Evolutionary conservation across 2,888 invertebrate genomes (phyloP).

Genomic region (Osmoderma eremita): DNA sequence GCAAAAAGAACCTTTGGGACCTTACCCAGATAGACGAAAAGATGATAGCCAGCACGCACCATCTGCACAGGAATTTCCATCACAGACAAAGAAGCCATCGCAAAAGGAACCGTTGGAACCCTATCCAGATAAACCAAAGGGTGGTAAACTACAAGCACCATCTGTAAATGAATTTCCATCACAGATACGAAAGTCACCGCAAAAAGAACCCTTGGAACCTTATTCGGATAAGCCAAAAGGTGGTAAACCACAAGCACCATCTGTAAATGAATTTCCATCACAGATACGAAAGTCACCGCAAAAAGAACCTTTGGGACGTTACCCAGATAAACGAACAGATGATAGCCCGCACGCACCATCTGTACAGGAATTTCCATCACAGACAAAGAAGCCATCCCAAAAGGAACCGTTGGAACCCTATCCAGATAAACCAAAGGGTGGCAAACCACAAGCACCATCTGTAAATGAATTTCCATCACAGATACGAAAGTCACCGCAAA

Average conservation of each 20-base stretch:
- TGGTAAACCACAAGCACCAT: background rate
- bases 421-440: constrained; percentile 45
- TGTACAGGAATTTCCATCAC: constrained; percentile 36
- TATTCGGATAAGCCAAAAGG: constrained; percentile 31
- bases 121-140: constrained; percentile 44
- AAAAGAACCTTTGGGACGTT: constrained; percentile 23
- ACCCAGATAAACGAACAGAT: constrained; percentile 13
- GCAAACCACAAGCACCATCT: constrained; percentile 35
- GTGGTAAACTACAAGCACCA: constrained; percentile 37
- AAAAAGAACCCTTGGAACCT: constrained; percentile 34
- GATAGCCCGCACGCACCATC: background rate
- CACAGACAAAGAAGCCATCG: constrained; percentile 29
- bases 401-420: constrained; percentile 47
- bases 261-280: constrained; percentile 45
- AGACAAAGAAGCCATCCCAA: constrained; percentile 37
- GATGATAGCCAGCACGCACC: constrained; percentile 10
- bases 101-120: constrained; percentile 46
- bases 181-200: constrained; percentile 32
- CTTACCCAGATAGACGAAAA: constrained; percentile 35
- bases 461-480: constrained; percentile 47
- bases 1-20: constrained; percentile 40
- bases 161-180: constrained; percentile 36
- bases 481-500: constrained; percentile 43
- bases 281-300: constrained; percentile 37
- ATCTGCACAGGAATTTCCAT: constrained; percentile 29